Evolutionary conservation across 2,113 vertebrate species (phyloP).

Genomic region (Opisthocomus hoazin): DNA sequence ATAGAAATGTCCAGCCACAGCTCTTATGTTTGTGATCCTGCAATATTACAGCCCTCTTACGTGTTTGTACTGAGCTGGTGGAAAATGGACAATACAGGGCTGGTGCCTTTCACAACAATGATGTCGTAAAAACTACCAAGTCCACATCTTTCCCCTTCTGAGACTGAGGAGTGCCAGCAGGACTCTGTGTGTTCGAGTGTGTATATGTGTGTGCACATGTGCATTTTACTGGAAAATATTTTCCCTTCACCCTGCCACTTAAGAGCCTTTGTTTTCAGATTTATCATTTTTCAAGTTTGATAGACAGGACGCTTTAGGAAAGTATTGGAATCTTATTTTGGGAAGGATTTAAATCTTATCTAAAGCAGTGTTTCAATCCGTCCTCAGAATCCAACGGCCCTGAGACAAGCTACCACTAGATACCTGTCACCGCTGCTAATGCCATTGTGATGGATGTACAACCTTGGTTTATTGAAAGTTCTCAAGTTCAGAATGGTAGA

Average conservation of each 20-base stretch:
- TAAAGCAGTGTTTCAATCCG: not conserved
- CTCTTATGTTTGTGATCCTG: not conserved
- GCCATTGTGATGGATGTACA: not conserved
- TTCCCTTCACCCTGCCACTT: not conserved
- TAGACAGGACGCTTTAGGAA: not conserved
- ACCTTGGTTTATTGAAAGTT: not conserved
- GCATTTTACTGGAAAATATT: not conserved
- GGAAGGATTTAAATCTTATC: not conserved
- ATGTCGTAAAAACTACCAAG: not conserved
- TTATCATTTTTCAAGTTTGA: not conserved
- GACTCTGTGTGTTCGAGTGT: fast-evolving
- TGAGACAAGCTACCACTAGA: not conserved
- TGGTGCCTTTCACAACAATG: not conserved
- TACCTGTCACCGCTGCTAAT: not conserved
- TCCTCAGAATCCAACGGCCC: not conserved
- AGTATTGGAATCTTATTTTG: conserved; percentile 17
- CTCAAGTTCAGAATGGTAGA: not conserved
- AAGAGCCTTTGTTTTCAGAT: not conserved
- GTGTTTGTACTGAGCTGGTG: not conserved
- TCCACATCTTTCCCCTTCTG: not conserved
- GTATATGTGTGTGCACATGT: fast-evolving
- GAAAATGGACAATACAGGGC: not conserved
- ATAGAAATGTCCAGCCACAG: not conserved
- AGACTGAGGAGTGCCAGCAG: not conserved
- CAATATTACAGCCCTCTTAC: not conserved